Base-by-base conservation (phyloP, 2,888 invertebrate genomes). In the Thumatha senex region DNA sequence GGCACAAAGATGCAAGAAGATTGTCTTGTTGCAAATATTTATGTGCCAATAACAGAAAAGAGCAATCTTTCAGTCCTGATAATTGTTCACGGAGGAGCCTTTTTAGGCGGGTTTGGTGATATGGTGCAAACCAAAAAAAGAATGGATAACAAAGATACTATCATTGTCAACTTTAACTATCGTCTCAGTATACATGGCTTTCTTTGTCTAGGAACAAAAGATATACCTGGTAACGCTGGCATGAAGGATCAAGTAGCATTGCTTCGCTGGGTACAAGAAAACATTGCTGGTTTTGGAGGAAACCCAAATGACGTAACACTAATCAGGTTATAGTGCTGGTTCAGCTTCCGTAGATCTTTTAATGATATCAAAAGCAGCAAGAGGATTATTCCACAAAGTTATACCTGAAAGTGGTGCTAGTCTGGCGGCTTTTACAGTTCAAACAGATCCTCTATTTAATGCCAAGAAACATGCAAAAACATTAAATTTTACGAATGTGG, bases 41-140 rank as follows among this genome's bases (percentile, higher is more conserved):
- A 73, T 40, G 76, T 80, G 0, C 83, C 85, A 3, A 70, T 78
- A 31, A 78, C 76, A 30, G 46, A 57, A 35, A 62, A 67, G 30
- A 65, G 46, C 2, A 69, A 75, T 15, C 52, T 82, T 4, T 82
- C 91, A 2, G 92, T 92, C 0, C 55, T 90, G 30, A 82, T 91
- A 9, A 68, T 75, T 40, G 69, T 92, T 1, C 92, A 92, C 42
- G 89, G 89, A 12, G 92, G 91, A 8, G 86, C 75, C 1, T 90
- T 77, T 51, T 70, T 81, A 60, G 38, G 72, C 1, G 90, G 89
- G 2, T 72, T 50, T 34, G 83, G 86, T 0, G 67, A 78, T 50
- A 56, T 49, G 30, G 7, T 68, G 0, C 61, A 67, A 34, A 71
- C 70, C 2, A 73, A 61, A 29, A 74, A 74, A 46, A 49, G 84